Evolutionary conservation across 2,888 invertebrate species (phyloP), one percentile per base, ranked within the genome.

Genomic region (Tortrix viridana): DNA sequence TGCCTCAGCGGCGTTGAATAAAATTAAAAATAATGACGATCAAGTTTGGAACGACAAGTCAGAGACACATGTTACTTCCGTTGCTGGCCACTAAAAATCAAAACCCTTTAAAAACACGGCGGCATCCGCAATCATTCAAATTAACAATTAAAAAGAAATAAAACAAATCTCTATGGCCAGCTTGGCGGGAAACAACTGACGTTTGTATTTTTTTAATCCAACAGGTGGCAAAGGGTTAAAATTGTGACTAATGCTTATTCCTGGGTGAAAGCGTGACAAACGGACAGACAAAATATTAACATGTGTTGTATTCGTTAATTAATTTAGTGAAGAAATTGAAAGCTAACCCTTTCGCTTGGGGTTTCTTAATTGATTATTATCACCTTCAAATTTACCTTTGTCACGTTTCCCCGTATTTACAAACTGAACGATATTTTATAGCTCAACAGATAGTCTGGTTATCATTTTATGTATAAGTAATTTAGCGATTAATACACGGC

Each of bases 81-180:
- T 89, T 81, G 74, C 83, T 75, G 78, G 71, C 74, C 76, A 76
- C 75, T 79, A 75, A 85, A 32, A 89, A 89, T 89, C 88, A 83
- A 81, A 87, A 87, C 80, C 81, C 82, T 77, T 79, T 73, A 79
- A 82, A 82, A 83, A 79, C 73, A 74, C 72, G 71, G 68, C 73
- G 73, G 75, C 77, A 77, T 79, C 80, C 79, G 71, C 77, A 75
- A 72, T 74, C 76, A 73, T 77, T 73, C 78, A 75, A 79, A 80
- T 78, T 76, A 79, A 91, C 89, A 92, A 92, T 92, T 92, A 92
- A 91, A 92, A 91, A 89, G 88, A 88, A 89, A 92, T 92, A 91
- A 91, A 91, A 91, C 90, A 91, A 91, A 92, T 91, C 90, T 81
- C 79, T 76, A 78, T 76, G 82, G 84, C 81, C 75, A 75, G 74